phyloP scores from a whole-genome alignment of 2,113 vertebrate species.

The Rhea americana region DNA sequence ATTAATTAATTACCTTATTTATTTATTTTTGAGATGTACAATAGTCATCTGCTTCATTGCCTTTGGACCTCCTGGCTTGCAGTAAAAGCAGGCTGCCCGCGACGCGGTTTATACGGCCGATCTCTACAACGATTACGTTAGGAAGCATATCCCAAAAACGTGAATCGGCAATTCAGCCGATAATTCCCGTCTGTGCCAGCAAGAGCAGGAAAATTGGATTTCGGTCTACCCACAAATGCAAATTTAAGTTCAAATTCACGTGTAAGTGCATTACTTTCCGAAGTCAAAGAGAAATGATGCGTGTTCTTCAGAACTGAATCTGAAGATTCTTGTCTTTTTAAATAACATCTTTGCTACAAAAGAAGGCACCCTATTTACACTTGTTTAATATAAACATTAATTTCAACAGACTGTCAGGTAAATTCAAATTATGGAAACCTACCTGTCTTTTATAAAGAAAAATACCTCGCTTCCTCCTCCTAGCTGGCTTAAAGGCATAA shows the following conservation, averaged over 20 bases:
- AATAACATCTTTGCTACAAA: neutral
- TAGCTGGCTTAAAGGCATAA: neutral
- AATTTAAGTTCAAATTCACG: neutral
- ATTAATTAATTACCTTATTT: too few relatives aligned
- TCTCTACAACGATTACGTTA: neutral
- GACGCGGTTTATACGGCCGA: neutral
- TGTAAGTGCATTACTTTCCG: neutral
- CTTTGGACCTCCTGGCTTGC: rapidly evolving
- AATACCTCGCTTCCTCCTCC: neutral
- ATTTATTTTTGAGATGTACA: neutral
- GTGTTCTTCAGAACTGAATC: neutral
- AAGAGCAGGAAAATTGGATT: neutral
- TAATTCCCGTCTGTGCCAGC: neutral
- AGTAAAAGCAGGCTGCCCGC: neutral
- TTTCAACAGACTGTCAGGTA: neutral
- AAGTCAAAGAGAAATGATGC: neutral
- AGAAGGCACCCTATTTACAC: neutral
- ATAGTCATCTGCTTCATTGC: neutral
- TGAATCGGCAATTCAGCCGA: neutral
- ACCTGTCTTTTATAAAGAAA: neutral
- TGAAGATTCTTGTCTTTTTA: neutral
- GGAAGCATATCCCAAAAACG: neutral
- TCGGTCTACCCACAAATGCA: neutral
- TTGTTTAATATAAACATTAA: neutral
- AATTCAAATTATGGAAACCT: neutral